Base-by-base conservation (phyloP, 2,113 vertebrate species). In the Plectropomus leopardus region DNA sequence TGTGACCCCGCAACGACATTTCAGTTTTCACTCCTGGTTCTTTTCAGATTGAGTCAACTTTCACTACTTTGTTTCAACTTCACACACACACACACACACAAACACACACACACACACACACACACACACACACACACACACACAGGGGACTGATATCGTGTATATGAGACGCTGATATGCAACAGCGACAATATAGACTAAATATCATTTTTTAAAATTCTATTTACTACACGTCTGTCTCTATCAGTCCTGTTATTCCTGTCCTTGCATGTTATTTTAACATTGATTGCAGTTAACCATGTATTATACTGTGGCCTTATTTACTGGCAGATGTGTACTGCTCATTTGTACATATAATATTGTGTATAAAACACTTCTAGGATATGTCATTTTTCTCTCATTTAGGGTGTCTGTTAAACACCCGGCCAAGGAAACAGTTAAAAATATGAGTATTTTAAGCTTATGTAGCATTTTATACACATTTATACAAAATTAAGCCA, bases 31-130 rank as follows among this genome's bases (percentile, higher is more conserved):
- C 45, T 69, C 36, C 60, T 42, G 4, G 51, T 61, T 47, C 55
- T 77, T 87, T 69, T 88, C 88, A 84, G n/a, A 68, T 60, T 92
- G 87, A 93, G 53, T 91, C 89, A 92, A 60, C 86, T 88, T 86
- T 90, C 89, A 90, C 75, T 86, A 69, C 48, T 24, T 28, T 34
- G 63, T 84, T 84, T 89, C 80, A 79, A 50, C 74, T 71, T 82
- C 70, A 80, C 79, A 74, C 34, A 34, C 5, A 76, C 47, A 40
- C 57, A 82, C 54, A 26, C 30, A 64, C 72, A 80, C 58, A 72
- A 51, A 82, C 54, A 26, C 30, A 64, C 72, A 80, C 58, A 72
- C 57, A 82, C 54, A 26, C 70, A 80, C 79, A 74, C 34, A 34
- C 5, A 76, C 47, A 40, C 70, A 80, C 79, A 74, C 34, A 34